A percentile compares a stretch with the other conserved stretches of the same genome.
Evolutionary conservation across 30 jellyfish, hydroid and myxozoan species (phyloP).

Genomic region (Aurelia aurita complex sp. Pacific): DNA sequence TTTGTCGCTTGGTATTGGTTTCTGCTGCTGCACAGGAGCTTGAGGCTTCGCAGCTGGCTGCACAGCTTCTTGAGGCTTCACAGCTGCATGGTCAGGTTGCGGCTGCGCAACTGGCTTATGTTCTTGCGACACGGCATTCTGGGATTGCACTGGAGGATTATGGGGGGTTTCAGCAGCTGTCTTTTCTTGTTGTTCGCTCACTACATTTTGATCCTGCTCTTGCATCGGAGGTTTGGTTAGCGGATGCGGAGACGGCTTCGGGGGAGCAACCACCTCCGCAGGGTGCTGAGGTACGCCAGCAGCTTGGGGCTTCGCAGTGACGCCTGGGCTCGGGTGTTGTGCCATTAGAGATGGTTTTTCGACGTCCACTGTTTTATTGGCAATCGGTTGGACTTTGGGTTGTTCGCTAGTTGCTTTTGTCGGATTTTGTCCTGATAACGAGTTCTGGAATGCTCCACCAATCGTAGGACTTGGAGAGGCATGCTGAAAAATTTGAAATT

Average conservation of each 20-base stretch:
- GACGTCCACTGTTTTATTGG: constrained; percentile 8
- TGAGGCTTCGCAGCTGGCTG: no score
- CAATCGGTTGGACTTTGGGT: not conserved
- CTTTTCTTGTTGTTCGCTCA: no score
- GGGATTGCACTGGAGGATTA: no score
- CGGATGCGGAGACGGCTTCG: constrained; percentile 8
- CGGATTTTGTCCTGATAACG: constrained; percentile 11
- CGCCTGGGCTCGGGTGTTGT: no score
- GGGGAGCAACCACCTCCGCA: constrained; percentile 9
- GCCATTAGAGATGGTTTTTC: no score
- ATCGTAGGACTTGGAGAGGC: constrained; percentile 8
- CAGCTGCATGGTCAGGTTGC: not conserved
- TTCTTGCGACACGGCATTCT: no score
- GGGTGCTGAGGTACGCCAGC: not conserved
- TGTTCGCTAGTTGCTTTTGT: constrained; percentile 97
- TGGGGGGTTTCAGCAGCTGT: no score
- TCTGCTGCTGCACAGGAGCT: constrained; percentile 27
- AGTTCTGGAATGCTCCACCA: constrained; percentile 27
- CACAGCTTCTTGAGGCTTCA: not conserved
- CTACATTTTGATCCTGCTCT: not conserved
- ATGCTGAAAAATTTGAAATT: not conserved
- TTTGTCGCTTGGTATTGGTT: not conserved
- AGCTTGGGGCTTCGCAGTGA: not conserved
- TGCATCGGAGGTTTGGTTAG: constrained; percentile 3
- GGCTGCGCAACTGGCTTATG: constrained; percentile 9